Conservation (phyloP, 2,888 invertebrate species). For the Cephonodes hylas region DNA sequence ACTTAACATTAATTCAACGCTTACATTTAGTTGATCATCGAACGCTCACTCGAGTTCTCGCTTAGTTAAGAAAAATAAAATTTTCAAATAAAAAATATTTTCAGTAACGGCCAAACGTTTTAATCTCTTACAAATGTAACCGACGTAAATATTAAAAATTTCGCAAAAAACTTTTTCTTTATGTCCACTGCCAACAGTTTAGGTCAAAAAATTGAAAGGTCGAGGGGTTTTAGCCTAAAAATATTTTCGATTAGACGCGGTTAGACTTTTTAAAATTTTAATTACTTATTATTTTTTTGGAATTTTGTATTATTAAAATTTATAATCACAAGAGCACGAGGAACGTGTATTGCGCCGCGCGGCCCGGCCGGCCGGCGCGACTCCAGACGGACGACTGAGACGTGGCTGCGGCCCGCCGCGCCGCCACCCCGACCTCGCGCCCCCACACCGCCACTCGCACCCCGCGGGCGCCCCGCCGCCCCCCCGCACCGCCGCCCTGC, state of each 20-base stretch:
- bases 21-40: conserved; percentile 57
- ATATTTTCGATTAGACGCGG: conserved; percentile 75
- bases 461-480: conserved; percentile 31
- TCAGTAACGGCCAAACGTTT: conserved; percentile 75
- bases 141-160: conserved; percentile 80
- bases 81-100: conserved; percentile 68
- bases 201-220: conserved; percentile 66
- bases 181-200: conserved; percentile 63
- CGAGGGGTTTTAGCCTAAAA: conserved; percentile 70
- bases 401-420: conserved; percentile 56
- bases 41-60: conserved; percentile 61
- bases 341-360: conserved; percentile 80
- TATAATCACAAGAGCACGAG: conserved; percentile 82
- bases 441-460: conserved; percentile 27
- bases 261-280: conserved; percentile 49
- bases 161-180: conserved; percentile 66
- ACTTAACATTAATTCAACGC: conserved; percentile 67
- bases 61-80: conserved; percentile 63
- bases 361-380: conserved; percentile 80
- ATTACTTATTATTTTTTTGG: conserved; percentile 49
- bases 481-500: conserved; percentile 33
- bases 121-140: conserved; percentile 76
- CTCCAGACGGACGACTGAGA: conserved; percentile 81
- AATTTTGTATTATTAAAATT: conserved; percentile 71
- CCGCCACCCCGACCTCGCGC: conserved; percentile 44